Conservation (phyloP, 1,140 invertebrate species). For the Zaprionus kolodkinae region DNA sequence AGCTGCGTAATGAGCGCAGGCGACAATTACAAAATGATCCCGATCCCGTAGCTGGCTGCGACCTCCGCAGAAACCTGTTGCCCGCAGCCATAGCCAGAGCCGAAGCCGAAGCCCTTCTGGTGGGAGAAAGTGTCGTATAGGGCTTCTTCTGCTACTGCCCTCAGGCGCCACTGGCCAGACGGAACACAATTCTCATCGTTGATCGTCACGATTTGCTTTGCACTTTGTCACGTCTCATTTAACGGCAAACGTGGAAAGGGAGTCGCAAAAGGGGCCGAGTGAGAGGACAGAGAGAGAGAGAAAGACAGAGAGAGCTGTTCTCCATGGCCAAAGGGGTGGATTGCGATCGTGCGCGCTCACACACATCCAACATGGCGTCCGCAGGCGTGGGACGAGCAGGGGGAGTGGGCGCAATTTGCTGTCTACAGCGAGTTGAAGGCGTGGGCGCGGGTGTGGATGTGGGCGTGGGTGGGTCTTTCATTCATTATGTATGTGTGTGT, state of each 20-base stretch:
- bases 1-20: conserved; percentile 66
- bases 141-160: conserved; percentile 46
- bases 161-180: conserved; percentile 55
- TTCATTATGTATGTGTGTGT: conserved; percentile 27
- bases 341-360: conserved; percentile 31
- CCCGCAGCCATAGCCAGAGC: too few relatives aligned
- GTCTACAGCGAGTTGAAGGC: conserved; percentile 30
- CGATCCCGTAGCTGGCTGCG: conserved; percentile 59
- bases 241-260: conserved; percentile 41
- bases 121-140: conserved; percentile 70
- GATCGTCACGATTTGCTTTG: conserved; percentile 55
- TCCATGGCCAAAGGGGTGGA: conserved; percentile 27
- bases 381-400: conserved; percentile 26
- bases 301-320: neutral
- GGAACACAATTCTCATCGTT: conserved; percentile 9
- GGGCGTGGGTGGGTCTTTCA: conserved; percentile 63
- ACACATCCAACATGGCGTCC: conserved; percentile 42
- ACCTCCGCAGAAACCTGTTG: conserved; percentile 63
- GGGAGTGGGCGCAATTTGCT: conserved; percentile 63
- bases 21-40: conserved; percentile 65
- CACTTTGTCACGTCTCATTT: conserved; percentile 79
- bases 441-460: conserved; percentile 11
- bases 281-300: neutral
- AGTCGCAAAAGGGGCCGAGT: conserved; percentile 12
- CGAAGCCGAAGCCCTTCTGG: conserved; percentile 56